Evolutionary conservation across 2,797 vertebrate genomes (phyloP), one percentile per base, ranked within the genome.

Genomic region (Sebastes oblongus): DNA sequence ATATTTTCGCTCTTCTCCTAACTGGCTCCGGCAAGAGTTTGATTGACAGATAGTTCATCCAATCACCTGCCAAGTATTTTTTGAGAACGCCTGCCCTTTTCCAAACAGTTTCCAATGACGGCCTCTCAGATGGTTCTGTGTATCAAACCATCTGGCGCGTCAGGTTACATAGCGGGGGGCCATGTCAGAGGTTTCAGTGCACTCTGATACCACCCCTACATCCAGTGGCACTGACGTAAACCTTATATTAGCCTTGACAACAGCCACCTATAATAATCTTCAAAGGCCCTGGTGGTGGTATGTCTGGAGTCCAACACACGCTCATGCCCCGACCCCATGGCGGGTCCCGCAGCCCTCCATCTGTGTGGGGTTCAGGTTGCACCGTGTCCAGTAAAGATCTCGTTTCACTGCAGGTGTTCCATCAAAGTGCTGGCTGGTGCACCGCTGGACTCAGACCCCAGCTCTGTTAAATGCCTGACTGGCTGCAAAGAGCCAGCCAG

Each of bases 331-430:
- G 13, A 84, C 80, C 85, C 79, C 3, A 16, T 62, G 56, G 61
- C 29, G 5, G 72, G 61, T 81, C 77, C 70, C 54, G n/a, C 30
- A 86, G 56, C 85, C 81, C 72, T 78, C 74, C 80, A 81, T 88
- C 84, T 90, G 86, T 66, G 80, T 73, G 76, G 78, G 85, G 92
- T 91, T 96, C 91, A 86, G 87, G 93, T 95, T 96, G 88, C 94
- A 92, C 88, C 77, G 88, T 79, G 77, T 89, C 91, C 88, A 90
- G 90, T 95, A 93, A 95, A 96, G 93, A 93, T 96, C 92, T 84
- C 29, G 75, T 95, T 96, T 96, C 94, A 87, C 92, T 95, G 94
- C 95, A 96, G 95, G 95, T 96, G 95, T 96, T 91, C 90, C 91
- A 93, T 96, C 94, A 94, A 96, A 96, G 93, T 91, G 87, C 86